A percentile compares a stretch with the other conserved stretches of the same genome.
phyloP scores from a whole-genome alignment of 2,888 invertebrate species.

The Ditylenchus weischeri region DNA sequence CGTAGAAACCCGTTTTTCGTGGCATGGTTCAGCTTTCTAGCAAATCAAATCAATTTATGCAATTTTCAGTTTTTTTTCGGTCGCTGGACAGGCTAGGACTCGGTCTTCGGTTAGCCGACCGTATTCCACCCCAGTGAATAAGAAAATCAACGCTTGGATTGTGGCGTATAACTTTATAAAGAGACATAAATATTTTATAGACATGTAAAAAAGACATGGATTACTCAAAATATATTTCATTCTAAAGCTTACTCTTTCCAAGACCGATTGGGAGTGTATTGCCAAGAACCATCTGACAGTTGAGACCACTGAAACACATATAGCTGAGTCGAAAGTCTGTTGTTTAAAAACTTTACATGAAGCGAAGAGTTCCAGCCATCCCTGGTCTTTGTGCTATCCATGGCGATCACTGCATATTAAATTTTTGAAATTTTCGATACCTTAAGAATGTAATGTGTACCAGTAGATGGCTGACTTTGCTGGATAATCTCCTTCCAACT shows the following conservation, averaged over 20 bases:
- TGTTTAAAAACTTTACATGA: background rate
- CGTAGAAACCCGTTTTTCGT: no score
- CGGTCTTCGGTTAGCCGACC: no score
- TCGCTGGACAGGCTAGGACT: no score
- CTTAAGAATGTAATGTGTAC: background rate
- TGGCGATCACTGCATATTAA: background rate
- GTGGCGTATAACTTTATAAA: no score
- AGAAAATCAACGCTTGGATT: no score
- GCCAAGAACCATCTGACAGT: slow-evolving; percentile 12
- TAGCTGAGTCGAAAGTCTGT: no score
- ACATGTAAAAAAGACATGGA: no score
- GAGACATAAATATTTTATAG: no score
- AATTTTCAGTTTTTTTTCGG: no score
- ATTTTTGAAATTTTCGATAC: background rate
- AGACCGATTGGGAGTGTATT: slow-evolving; percentile 3
- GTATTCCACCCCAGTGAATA: no score
- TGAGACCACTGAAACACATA: slow-evolving; percentile 15
- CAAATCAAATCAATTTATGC: no score
- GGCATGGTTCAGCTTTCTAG: no score
- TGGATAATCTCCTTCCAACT: slow-evolving; percentile 8
- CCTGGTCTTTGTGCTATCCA: background rate
- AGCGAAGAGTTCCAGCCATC: background rate
- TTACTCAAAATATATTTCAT: background rate
- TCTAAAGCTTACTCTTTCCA: slow-evolving; percentile 5
- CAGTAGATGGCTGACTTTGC: slow-evolving; percentile 1